A percentile compares a stretch with the other conserved stretches of the same genome.
phyloP scores from a whole-genome alignment of 1,140 invertebrate species.

The Macrotrachela quadricornifera region DNA sequence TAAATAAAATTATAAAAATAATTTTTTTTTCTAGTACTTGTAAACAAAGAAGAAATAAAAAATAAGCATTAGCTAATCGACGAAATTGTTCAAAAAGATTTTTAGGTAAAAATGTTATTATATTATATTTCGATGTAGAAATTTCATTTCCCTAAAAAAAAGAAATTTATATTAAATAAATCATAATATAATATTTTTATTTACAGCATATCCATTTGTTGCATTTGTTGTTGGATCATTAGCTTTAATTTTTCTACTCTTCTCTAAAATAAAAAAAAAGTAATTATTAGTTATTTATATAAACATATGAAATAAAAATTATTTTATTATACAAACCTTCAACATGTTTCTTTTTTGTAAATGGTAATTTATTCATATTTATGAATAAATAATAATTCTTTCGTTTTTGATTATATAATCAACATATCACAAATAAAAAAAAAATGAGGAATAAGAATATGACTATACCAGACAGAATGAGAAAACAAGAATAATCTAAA shows the following conservation, averaged over 20 bases:
- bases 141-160: constrained; percentile 41
- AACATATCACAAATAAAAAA: too few species aligned
- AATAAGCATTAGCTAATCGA: constrained; percentile 88
- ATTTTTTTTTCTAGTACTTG: constrained; percentile 48
- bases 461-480: too few species aligned
- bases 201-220: constrained; percentile 91
- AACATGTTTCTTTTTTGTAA: too few species aligned
- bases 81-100: constrained; percentile 94
- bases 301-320: too few species aligned
- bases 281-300: too few species aligned
- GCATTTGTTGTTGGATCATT: constrained; percentile 82
- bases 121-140: constrained; percentile 81
- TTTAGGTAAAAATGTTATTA: constrained; percentile 77
- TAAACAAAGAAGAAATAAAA: constrained; percentile 79
- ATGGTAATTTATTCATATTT: too few species aligned
- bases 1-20: constrained; percentile 45
- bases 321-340: too few species aligned
- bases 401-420: too few species aligned
- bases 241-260: constrained; percentile 65
- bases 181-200: constrained; percentile 18
- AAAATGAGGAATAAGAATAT: too few species aligned
- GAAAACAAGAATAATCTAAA: too few species aligned
- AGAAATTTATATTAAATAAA: neutral
- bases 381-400: too few species aligned
- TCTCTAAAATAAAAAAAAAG: constrained; percentile 52